phyloP scores from a whole-genome alignment of 2,113 vertebrate species.

The Rhadina sibilatrix region DNA sequence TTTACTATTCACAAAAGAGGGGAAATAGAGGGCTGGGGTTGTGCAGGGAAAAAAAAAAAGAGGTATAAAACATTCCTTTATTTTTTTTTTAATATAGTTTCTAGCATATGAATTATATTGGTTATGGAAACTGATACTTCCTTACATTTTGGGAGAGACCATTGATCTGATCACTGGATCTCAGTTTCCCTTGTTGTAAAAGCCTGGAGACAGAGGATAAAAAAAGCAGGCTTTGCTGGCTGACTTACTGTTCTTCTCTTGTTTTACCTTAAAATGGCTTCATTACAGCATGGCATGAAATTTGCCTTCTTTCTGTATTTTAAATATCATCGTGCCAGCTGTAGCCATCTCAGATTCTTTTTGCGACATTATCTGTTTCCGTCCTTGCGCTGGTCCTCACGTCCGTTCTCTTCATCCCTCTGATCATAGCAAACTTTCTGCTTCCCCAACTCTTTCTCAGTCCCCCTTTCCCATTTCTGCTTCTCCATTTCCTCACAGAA shows the following conservation, averaged over 20 bases:
- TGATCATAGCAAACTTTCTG: not conserved
- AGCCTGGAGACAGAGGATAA: not conserved
- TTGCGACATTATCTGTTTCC: not conserved
- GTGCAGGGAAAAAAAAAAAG: not conserved
- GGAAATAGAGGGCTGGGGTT: not conserved
- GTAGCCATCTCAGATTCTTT: not conserved
- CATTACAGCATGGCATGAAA: not conserved
- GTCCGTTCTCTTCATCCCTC: fast-evolving
- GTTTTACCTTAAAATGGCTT: not conserved
- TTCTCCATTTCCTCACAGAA: not conserved
- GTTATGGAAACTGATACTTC: not conserved
- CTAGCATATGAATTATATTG: not conserved
- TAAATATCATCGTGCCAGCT: not conserved
- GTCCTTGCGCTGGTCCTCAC: not conserved
- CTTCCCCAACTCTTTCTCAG: not conserved
- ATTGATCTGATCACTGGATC: not conserved
- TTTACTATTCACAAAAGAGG: not conserved
- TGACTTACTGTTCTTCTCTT: not conserved
- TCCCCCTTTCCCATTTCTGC: not conserved
- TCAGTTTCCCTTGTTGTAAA: not conserved
- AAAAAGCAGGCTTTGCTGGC: not conserved
- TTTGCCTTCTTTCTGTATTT: not conserved
- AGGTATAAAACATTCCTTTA: not conserved
- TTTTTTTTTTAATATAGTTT: not conserved
- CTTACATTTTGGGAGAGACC: not conserved